phyloP scores from a whole-genome alignment of 2,888 invertebrate species.

The Frankliniella intonsa region DNA sequence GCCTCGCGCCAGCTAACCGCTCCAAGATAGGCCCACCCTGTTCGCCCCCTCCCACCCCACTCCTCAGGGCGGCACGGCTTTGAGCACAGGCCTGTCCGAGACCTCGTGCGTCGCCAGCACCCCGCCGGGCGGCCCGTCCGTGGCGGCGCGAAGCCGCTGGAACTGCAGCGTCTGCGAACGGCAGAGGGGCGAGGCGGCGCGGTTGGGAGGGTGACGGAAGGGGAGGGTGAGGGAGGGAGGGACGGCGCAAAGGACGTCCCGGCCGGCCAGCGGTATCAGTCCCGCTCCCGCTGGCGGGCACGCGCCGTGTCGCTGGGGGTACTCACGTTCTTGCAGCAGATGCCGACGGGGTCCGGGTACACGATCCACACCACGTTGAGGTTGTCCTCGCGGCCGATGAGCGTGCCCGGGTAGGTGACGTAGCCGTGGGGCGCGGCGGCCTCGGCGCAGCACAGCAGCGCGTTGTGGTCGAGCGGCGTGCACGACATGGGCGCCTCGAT shows the following conservation, averaged over 20 bases:
- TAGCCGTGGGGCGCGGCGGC: conserved; percentile 10
- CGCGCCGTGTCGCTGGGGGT: too few species aligned
- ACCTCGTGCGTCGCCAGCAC: neutral
- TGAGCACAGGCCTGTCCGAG: neutral
- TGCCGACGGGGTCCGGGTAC: neutral
- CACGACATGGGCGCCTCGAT: conserved; percentile 15
- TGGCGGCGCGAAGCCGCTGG: neutral
- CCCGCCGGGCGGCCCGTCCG: neutral
- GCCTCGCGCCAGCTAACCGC: neutral
- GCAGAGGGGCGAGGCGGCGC: neutral
- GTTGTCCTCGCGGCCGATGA: conserved; percentile 11
- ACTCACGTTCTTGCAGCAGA: conserved; percentile 1
- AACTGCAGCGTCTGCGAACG: neutral
- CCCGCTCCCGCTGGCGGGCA: neutral
- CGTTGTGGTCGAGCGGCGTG: conserved; percentile 4
- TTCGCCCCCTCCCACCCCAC: neutral
- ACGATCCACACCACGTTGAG: conserved; percentile 7
- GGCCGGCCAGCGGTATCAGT: too few species aligned
- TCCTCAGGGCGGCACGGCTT: neutral
- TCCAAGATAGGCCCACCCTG: too few species aligned
- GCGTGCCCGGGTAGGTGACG: conserved; percentile 18
- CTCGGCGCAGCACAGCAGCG: conserved; percentile 13
- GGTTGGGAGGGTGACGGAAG: neutral
- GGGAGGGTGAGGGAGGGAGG: neutral
- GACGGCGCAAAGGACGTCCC: neutral